Evolutionary conservation across 2,888 invertebrate species (phyloP).

Genomic region (Epinotia brunnichana): DNA sequence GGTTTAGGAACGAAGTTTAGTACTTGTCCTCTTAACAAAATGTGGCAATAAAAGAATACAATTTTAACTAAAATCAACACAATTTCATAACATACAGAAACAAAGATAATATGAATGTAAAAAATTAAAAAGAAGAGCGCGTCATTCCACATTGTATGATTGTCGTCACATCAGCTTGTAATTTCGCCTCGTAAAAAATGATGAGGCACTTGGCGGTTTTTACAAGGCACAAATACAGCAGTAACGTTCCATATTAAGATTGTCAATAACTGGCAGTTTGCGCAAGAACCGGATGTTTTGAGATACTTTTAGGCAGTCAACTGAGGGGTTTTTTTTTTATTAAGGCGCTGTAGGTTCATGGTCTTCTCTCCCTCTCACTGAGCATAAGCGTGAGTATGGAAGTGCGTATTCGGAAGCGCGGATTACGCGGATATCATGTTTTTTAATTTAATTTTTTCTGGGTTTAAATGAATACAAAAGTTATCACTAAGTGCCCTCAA

Average conservation of each 20-base stretch:
- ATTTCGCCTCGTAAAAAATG: slow-evolving; percentile 40
- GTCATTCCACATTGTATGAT: slow-evolving; percentile 16
- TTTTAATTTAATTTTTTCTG: no score
- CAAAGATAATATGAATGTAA: background rate
- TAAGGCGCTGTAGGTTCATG: no score
- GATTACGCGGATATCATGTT: no score
- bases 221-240: slow-evolving; percentile 22
- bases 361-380: no score
- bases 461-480: no score
- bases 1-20: no score
- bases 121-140: slow-evolving; percentile 2
- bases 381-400: no score
- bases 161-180: slow-evolving; percentile 27
- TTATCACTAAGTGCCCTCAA: no score
- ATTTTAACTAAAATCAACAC: background rate
- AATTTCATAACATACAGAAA: background rate
- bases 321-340: no score
- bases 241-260: slow-evolving; percentile 17
- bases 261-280: slow-evolving; percentile 2
- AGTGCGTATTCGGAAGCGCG: no score
- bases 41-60: background rate
- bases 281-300: slow-evolving; percentile 28
- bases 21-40: no score
- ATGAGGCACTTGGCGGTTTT: slow-evolving; percentile 31
- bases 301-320: slow-evolving; percentile 34